Base-by-base conservation (phyloP, 2,888 invertebrate species). In the Laspeyria flexula region DNA sequence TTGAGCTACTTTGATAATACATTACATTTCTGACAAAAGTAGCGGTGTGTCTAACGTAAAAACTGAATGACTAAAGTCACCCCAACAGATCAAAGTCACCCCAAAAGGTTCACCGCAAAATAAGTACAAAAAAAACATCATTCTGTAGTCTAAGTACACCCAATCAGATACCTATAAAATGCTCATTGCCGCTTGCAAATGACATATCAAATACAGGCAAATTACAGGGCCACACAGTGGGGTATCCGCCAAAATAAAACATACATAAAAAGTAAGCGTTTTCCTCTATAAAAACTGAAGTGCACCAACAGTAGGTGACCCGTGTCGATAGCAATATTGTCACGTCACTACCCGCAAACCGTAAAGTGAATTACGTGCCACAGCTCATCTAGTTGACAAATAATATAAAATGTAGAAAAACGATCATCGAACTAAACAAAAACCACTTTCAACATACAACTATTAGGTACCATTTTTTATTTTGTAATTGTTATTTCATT, bases 291-390 rank as follows among this genome's bases (percentile, higher is more conserved):
- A 4, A 25, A 25, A 25, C 25, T 25, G 6, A 12, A 49, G 41
- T 50, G 25, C 25, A 57, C 58, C 51, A 40, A 55, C 46, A 54
- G 60, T 55, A 61, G 59, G 60, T 67, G 71, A 79, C 75, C 75
- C 71, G 72, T 71, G 58, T 73, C 76, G 70, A 67, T 63, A 65
- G 66, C 81, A 71, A 84, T 85, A 86, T 82, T 71, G 84, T 84
- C 86, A 85, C 86, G 85, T 84, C 84, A 75, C 77, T 75, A 79
- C 62, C 69, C 81, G 73, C 71, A 71, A 77, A 80, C 76, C 81
- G 81, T 84, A 74, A 60, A 73, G 81, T 81, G 75, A 60, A 71
- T 73, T 81, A 85, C 85, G 84, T 85, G 84, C 67, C 58, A 71
- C 69, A 69, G 73, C 75, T 75, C 63, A 65, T 61, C 47, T 38